These are phyloP conservation scores for Cyclura pinguis DNA, from an alignment of 2,797 vertebrate species.

Conservation along the genomic window DNA sequence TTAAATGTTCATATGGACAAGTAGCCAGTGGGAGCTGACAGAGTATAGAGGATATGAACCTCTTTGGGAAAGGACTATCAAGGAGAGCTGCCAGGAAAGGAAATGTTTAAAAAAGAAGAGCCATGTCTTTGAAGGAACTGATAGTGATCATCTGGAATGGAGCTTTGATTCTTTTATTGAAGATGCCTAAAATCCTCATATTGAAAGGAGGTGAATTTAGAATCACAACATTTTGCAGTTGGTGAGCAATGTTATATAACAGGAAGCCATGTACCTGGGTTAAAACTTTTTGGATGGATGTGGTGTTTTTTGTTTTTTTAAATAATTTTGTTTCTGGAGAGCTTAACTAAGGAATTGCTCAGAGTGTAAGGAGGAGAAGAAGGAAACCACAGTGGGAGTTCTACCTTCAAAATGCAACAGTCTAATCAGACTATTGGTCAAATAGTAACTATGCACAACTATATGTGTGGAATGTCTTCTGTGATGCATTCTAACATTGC, in stretches of 20 bases:
- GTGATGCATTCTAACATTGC: background rate
- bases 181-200: background rate
- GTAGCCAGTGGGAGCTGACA: constrained; percentile 12
- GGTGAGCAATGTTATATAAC: background rate
- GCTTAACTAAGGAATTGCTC: background rate
- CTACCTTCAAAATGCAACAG: background rate
- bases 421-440: constrained; percentile 8
- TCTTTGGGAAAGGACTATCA: background rate
- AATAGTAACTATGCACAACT: constrained; percentile 47
- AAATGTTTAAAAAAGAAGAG: background rate
- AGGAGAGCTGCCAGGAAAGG: background rate
- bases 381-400: background rate
- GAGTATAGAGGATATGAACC: background rate
- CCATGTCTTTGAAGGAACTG: accelerated
- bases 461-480: constrained; percentile 1
- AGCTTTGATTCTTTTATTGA: constrained; percentile 30
- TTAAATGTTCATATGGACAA: background rate
- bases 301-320: background rate
- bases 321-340: background rate
- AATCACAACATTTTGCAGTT: background rate
- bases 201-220: background rate
- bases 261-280: background rate
- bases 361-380: accelerated
- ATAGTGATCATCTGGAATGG: constrained; percentile 15
- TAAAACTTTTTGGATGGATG: background rate